These are phyloP conservation scores for Doryteuthis pealeii DNA, from an alignment of 1,140 invertebrate species.

Conservation along the genomic window DNA sequence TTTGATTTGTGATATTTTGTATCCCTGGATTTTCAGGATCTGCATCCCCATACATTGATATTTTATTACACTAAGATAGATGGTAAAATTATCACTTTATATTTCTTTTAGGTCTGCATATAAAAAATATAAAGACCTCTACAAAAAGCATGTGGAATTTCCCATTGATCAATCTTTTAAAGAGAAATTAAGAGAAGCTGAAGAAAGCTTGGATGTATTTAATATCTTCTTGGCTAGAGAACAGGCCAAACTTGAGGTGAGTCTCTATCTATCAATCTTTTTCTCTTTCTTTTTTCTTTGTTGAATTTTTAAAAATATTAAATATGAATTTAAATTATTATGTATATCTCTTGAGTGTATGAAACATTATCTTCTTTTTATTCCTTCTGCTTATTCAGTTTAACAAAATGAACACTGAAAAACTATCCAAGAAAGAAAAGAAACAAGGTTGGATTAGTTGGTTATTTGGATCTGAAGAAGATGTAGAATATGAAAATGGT, in stretches of 20 bases:
- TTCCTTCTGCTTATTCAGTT: conserved; percentile 62
- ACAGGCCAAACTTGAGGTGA: conserved; percentile 75
- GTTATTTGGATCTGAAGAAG: conserved; percentile 35
- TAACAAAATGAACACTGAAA: conserved; percentile 64
- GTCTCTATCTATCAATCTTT: neutral
- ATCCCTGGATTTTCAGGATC: no score
- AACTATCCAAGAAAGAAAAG: conserved; percentile 34
- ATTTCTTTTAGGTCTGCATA: conserved; percentile 66
- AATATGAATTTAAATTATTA: neutral
- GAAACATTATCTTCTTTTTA: no score
- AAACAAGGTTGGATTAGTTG: conserved; percentile 43
- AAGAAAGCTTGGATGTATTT: conserved; percentile 73
- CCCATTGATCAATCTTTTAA: conserved; percentile 75
- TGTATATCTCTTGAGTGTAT: neutral
- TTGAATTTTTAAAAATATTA: conserved; percentile 6
- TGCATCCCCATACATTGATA: no score
- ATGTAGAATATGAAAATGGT: conserved; percentile 36
- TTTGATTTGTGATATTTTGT: neutral
- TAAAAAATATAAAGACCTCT: conserved; percentile 72
- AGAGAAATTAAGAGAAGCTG: conserved; percentile 73
- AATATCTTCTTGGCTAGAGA: conserved; percentile 79
- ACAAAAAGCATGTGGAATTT: conserved; percentile 72
- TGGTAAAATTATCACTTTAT: no score
- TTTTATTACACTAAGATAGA: no score
- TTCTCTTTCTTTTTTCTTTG: conserved; percentile 2